A percentile compares a stretch with the other conserved stretches of the same genome.
These are phyloP conservation scores for Scylla paramamosain DNA, from an alignment of 1,140 invertebrate species.

Conservation along the genomic window DNA sequence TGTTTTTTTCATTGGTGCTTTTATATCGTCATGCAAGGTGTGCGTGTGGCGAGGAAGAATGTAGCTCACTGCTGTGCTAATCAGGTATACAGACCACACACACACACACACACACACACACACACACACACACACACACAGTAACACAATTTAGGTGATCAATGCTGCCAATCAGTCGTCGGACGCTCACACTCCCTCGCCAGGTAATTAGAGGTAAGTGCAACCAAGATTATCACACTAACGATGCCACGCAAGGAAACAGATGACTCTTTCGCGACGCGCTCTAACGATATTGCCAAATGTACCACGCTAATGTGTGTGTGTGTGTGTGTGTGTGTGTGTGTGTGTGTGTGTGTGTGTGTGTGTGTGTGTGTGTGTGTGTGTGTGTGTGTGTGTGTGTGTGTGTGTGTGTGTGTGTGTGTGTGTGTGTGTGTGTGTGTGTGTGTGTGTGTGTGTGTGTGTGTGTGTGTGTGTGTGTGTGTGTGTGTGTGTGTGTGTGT, in stretches of 20 bases:
- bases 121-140: slow-evolving; percentile 3
- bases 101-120: not conserved
- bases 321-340: slow-evolving; percentile 20
- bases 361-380: not conserved
- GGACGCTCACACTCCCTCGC: not conserved
- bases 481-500: no score
- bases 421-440: slow-evolving; percentile 5
- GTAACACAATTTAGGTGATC: not conserved
- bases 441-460: slow-evolving; percentile 2
- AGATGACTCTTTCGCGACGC: not conserved
- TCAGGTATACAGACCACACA: not conserved
- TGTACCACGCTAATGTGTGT: not conserved
- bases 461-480: not conserved
- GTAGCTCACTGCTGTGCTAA: no score
- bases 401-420: no score
- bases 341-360: slow-evolving; percentile 2
- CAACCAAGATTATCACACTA: not conserved
- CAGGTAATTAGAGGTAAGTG: slow-evolving; percentile 22
- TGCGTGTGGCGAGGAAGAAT: no score
- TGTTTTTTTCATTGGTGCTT: not conserved
- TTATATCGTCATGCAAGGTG: not conserved
- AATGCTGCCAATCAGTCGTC: not conserved
- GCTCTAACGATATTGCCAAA: not conserved
- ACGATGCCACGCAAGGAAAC: not conserved
- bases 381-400: no score